phyloP scores from a whole-genome alignment of 2,113 vertebrate genomes.

The Platysteira castanea region DNA sequence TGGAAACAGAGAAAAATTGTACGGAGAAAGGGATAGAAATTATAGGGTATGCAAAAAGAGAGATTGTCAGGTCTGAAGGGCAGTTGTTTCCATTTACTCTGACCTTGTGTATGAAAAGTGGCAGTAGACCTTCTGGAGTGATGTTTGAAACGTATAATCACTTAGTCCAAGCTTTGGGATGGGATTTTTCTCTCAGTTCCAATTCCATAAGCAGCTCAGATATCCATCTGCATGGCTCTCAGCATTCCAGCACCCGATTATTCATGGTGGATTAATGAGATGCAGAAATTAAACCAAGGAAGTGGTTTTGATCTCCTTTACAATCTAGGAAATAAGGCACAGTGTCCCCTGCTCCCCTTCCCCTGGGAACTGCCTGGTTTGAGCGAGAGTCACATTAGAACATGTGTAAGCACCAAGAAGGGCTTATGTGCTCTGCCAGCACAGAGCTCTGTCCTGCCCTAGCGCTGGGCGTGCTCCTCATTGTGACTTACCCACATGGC shows the following conservation, averaged over 20 bases:
- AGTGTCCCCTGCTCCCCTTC: background rate
- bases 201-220: background rate
- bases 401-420: background rate
- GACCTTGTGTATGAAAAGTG: conserved; percentile 23
- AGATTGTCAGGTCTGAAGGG: conserved; percentile 1
- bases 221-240: background rate
- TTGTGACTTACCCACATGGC: fast-evolving
- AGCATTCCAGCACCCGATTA: background rate
- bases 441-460: background rate
- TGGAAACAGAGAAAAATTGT: background rate
- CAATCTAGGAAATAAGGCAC: background rate
- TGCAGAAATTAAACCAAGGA: background rate
- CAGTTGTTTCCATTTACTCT: conserved; percentile 22
- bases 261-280: background rate
- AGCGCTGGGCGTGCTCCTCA: background rate
- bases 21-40: background rate
- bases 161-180: background rate
- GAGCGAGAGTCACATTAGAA: background rate
- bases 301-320: background rate
- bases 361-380: background rate
- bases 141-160: background rate
- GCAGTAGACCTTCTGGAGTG: background rate
- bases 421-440: background rate
- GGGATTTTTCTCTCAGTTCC: background rate
- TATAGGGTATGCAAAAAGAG: background rate